Evolutionary conservation across 2,113 vertebrate species (phyloP).

Genomic region (Perca fluviatilis): DNA sequence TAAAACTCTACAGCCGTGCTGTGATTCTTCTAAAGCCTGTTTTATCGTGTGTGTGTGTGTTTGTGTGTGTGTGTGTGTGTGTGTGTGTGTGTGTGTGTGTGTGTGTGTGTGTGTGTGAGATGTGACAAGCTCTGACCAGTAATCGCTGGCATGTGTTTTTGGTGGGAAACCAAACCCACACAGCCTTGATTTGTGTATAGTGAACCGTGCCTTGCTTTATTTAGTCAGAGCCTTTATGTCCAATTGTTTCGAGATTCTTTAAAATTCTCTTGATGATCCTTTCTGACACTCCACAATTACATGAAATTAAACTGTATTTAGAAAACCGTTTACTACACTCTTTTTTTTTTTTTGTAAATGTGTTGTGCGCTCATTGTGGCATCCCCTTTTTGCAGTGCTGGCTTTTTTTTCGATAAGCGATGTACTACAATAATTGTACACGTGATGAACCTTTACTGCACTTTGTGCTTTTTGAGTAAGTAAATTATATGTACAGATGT

Average conservation of each 20-base stretch:
- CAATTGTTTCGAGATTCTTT: not conserved
- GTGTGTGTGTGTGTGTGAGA: not conserved
- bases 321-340: not conserved
- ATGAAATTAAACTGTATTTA: not conserved
- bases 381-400: not conserved
- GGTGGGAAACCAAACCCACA: not conserved
- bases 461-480: not conserved
- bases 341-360: not conserved
- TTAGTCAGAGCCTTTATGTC: not conserved
- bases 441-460: not conserved
- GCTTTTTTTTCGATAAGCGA: not conserved
- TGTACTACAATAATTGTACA: not conserved
- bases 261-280: not conserved
- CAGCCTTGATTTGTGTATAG: not conserved
- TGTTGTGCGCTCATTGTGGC: not conserved
- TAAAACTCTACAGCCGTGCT: not conserved
- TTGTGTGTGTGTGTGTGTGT: slow-evolving; percentile 1
- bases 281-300: not conserved
- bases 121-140: slow-evolving; percentile 1
- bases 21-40: slow-evolving; percentile 3
- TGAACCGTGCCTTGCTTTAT: not conserved
- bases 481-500: not conserved
- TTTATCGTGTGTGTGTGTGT: not conserved
- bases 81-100: not conserved
- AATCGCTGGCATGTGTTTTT: slow-evolving; percentile 22